Percentiles rank a stretch among this genome's conserved stretches.
Conservation (phyloP, 2,888 invertebrate species). For the Nomada fucata region DNA sequence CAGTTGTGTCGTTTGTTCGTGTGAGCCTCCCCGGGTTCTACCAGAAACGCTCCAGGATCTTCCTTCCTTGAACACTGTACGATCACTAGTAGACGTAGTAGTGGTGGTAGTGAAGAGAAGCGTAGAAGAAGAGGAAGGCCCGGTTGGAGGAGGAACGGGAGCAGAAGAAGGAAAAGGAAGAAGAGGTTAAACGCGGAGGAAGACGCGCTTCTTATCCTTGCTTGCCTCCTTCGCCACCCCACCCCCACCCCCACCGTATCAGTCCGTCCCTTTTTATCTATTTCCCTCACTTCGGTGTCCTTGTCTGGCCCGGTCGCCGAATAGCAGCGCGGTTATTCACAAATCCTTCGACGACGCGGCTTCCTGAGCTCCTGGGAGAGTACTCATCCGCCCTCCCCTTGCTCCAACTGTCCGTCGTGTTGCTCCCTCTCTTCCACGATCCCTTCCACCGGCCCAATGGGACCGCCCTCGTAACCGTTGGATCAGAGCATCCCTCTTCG, state of each 20-base stretch:
- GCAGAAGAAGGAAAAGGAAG: conserved; percentile 62
- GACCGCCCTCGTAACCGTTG: conserved; percentile 76
- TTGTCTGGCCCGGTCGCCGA: conserved; percentile 78
- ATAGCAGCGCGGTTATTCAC: conserved; percentile 82
- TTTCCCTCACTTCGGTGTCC: conserved; percentile 59
- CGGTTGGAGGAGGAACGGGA: conserved; percentile 64
- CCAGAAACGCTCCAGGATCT: conserved; percentile 71
- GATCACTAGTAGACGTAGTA: conserved; percentile 13
- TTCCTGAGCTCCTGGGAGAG: conserved; percentile 79
- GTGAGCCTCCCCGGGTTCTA: conserved; percentile 70
- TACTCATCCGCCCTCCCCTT: conserved; percentile 60
- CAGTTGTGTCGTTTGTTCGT: conserved; percentile 63
- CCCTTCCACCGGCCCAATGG: conserved; percentile 67
- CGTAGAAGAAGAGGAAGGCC: conserved; percentile 44
- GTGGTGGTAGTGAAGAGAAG: conserved; percentile 54
- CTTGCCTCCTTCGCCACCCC: conserved; percentile 24
- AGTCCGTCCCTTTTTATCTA: neutral
- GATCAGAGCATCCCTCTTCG: conserved; percentile 78
- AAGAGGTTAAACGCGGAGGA: conserved; percentile 70
- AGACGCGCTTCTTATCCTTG: conserved; percentile 78
- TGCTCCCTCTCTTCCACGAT: conserved; percentile 65
- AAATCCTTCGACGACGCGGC: conserved; percentile 81
- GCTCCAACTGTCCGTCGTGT: conserved; percentile 56
- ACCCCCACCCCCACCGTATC: too few species aligned
- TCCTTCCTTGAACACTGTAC: conserved; percentile 61